Evolutionary conservation across 2,797 vertebrate genomes (phyloP).

Genomic region (Xenopus petersii): DNA sequence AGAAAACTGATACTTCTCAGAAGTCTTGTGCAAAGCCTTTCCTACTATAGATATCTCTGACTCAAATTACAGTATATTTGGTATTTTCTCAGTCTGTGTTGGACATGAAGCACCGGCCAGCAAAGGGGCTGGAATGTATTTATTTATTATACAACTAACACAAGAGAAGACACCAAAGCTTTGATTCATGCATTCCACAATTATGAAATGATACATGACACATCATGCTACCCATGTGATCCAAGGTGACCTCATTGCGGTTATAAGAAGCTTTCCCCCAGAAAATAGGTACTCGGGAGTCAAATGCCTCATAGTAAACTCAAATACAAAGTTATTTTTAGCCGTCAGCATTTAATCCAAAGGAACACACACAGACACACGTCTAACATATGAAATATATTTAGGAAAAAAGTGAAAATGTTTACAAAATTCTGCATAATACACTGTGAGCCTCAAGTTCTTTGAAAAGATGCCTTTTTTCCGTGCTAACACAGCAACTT

Average conservation of each 20-base stretch:
- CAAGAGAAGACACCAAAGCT: constrained; percentile 17
- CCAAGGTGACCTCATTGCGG: constrained; percentile 40
- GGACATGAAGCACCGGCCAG: constrained; percentile 11
- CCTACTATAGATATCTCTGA: constrained; percentile 42
- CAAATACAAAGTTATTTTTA: constrained; percentile 41
- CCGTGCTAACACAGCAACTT: constrained; percentile 18
- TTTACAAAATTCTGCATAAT: constrained; percentile 31
- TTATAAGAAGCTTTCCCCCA: constrained; percentile 19
- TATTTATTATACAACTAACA: constrained; percentile 26
- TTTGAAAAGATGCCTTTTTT: neutral
- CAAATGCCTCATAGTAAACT: constrained; percentile 19
- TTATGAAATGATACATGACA: constrained; percentile 35
- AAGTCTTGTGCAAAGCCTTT: constrained; percentile 25
- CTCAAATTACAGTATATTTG: constrained; percentile 34
- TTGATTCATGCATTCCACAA: constrained; percentile 29
- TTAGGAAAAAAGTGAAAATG: constrained; percentile 41
- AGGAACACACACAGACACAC: constrained; percentile 44
- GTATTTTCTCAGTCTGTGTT: constrained; percentile 20
- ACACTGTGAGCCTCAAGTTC: neutral
- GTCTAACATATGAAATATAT: constrained; percentile 40
- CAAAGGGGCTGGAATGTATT: constrained; percentile 6
- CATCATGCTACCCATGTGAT: constrained; percentile 30
- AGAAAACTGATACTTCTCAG: constrained; percentile 34
- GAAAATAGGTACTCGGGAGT: constrained; percentile 21
- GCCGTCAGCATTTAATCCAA: constrained; percentile 18